Percentiles rank a stretch among this genome's conserved stretches.
These are phyloP conservation scores for Rhipidura dahli DNA, from an alignment of 2,113 vertebrate genomes.

Conservation along the genomic window DNA sequence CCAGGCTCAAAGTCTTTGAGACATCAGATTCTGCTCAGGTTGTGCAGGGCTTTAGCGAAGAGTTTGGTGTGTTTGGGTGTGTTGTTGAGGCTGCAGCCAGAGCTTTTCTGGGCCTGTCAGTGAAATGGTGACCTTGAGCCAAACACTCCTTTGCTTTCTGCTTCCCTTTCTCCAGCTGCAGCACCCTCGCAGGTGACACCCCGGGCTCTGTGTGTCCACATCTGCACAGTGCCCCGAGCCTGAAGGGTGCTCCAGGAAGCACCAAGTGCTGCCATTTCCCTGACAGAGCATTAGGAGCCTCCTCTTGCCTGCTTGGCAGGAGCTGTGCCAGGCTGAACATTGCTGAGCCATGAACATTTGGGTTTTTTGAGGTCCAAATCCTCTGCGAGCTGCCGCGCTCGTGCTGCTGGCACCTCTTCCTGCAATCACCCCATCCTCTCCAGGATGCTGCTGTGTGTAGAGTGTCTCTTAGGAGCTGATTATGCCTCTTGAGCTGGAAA, in stretches of 20 bases:
- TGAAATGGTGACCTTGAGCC: constrained; percentile 37
- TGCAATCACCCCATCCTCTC: not conserved
- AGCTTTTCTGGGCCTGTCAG: not conserved
- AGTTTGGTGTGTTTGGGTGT: not conserved
- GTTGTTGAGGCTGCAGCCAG: not conserved
- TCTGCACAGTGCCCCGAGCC: not conserved
- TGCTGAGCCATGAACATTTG: constrained; percentile 4
- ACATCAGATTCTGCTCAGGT: not conserved
- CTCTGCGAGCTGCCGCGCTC: not conserved
- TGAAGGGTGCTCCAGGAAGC: constrained; percentile 33
- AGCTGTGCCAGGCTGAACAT: not conserved
- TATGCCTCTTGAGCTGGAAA: not conserved
- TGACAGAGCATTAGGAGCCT: constrained; percentile 15
- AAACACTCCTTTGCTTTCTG: not conserved
- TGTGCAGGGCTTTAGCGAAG: not conserved
- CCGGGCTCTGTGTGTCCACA: not conserved
- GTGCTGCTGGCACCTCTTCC: not conserved
- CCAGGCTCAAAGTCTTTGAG: not conserved
- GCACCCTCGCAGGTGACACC: constrained; percentile 29
- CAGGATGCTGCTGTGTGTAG: not conserved
- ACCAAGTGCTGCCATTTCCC: constrained; percentile 31
- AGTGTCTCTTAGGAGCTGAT: constrained; percentile 15
- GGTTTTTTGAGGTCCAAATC: constrained; percentile 2
- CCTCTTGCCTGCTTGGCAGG: not conserved
- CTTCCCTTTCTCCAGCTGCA: constrained; percentile 23